Conservation (phyloP, 2,888 invertebrate species). For the Arenicola marina region DNA sequence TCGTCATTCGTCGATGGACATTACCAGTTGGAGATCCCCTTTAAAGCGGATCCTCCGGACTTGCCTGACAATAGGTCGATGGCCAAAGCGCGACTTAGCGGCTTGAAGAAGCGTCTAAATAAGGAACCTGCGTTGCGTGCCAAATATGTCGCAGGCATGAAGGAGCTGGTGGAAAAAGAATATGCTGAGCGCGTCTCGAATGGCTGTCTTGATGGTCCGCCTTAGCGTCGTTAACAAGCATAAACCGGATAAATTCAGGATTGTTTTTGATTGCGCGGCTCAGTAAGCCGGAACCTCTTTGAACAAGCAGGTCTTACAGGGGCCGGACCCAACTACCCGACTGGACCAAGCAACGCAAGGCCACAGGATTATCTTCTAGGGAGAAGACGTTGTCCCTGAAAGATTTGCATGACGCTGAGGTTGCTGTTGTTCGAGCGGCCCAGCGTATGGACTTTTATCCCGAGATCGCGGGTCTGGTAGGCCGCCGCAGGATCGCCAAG, state of each 20-base stretch:
- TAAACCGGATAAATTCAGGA: constrained; percentile 12
- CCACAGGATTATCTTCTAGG: too few species aligned
- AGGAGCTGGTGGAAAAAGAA: not conserved
- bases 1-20: not conserved
- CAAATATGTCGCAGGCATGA: not conserved
- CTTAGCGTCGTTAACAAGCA: constrained; percentile 16
- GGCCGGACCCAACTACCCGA: constrained; percentile 28
- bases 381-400: too few species aligned
- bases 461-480: too few species aligned
- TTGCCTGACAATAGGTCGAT: constrained; percentile 14
- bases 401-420: too few species aligned
- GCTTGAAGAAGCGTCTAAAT: not conserved
- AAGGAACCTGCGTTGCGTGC: not conserved
- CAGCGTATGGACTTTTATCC: too few species aligned
- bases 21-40: constrained; percentile 5
- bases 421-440: too few species aligned
- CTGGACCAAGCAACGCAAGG: too few species aligned
- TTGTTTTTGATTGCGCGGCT: constrained; percentile 18
- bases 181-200: constrained; percentile 1
- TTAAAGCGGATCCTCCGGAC: not conserved
- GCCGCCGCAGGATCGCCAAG: too few species aligned
- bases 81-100: not conserved
- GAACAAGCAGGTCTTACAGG: constrained; percentile 25
- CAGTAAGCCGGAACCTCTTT: constrained; percentile 10
- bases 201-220: not conserved